These are phyloP conservation scores for Dorcus hopei DNA, from an alignment of 2,888 invertebrate species.

Conservation along the genomic window DNA sequence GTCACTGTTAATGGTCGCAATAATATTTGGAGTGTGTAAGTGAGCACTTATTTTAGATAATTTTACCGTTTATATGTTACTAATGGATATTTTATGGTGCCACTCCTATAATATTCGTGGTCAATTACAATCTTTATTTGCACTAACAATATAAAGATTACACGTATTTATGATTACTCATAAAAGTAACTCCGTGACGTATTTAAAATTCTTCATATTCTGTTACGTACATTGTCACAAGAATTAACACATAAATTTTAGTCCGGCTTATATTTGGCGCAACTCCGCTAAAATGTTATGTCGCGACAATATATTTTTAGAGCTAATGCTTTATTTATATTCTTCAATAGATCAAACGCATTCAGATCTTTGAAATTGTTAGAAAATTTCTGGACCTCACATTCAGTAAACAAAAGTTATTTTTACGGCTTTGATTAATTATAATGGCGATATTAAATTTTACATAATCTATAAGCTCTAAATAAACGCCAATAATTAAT, in stretches of 20 bases:
- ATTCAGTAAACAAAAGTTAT: too few relatives aligned
- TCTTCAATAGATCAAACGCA: conserved; percentile 1
- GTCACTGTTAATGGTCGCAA: too few relatives aligned
- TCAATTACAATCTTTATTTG: conserved; percentile 18
- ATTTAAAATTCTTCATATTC: too few relatives aligned
- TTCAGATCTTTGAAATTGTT: background rate
- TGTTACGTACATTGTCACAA: background rate
- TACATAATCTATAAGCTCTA: too few relatives aligned
- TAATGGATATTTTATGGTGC: conserved; percentile 23
- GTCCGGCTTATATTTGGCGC: background rate
- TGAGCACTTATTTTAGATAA: background rate
- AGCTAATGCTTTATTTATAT: background rate
- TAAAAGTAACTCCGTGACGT: conserved; percentile 6
- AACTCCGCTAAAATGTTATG: background rate
- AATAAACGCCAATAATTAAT: too few relatives aligned
- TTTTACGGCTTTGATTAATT: too few relatives aligned
- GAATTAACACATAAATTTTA: background rate
- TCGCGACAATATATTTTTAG: conserved; percentile 2
- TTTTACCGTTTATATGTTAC: conserved; percentile 9
- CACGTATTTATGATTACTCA: conserved; percentile 16
- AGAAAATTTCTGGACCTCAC: too few relatives aligned
- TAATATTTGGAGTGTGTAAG: too few relatives aligned
- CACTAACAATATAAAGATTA: conserved; percentile 19
- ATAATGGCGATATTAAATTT: too few relatives aligned
- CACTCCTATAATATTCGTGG: conserved; percentile 14